phyloP scores from a whole-genome alignment of 1,140 invertebrate species.

The Drosophila trapezifrons region DNA sequence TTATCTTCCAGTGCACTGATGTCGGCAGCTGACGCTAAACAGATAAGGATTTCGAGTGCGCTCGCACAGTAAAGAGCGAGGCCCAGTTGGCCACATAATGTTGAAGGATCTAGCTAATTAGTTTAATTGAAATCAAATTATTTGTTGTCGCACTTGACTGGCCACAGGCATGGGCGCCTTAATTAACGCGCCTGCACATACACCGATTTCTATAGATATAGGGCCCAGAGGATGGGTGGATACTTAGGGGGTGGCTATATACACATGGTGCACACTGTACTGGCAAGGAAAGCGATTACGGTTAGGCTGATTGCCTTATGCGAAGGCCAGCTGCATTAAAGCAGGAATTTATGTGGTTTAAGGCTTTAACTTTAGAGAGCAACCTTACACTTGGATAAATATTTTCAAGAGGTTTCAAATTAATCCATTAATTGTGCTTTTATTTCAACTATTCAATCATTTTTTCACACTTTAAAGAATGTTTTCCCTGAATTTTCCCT shows the following conservation, averaged over 20 bases:
- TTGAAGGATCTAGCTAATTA: constrained; percentile 80
- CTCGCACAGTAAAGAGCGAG: constrained; percentile 25
- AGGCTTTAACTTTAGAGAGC: background rate
- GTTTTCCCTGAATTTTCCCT: too few relatives aligned
- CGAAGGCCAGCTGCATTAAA: constrained; percentile 1
- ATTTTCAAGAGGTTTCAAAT: too few relatives aligned
- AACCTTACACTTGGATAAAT: background rate
- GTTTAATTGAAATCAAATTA: constrained; percentile 84
- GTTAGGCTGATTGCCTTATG: constrained; percentile 55
- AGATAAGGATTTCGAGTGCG: constrained; percentile 73
- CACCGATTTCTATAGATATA: constrained; percentile 11
- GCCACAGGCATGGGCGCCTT: constrained; percentile 78
- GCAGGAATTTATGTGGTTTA: background rate
- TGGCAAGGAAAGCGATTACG: constrained; percentile 34
- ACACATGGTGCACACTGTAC: constrained; percentile 14
- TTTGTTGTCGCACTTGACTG: constrained; percentile 84
- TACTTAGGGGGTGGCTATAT: constrained; percentile 4
- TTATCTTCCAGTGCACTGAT: constrained; percentile 14
- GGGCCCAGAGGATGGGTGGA: background rate
- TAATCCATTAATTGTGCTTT: too few relatives aligned
- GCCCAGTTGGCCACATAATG: constrained; percentile 57
- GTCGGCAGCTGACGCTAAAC: constrained; percentile 67
- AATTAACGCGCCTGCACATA: constrained; percentile 74
- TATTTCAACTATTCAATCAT: background rate
- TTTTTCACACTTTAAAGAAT: background rate